Evolutionary conservation across 2,888 invertebrate species (phyloP), one percentile per base, ranked within the genome.

Genomic region (Meiosimyza decipiens): DNA sequence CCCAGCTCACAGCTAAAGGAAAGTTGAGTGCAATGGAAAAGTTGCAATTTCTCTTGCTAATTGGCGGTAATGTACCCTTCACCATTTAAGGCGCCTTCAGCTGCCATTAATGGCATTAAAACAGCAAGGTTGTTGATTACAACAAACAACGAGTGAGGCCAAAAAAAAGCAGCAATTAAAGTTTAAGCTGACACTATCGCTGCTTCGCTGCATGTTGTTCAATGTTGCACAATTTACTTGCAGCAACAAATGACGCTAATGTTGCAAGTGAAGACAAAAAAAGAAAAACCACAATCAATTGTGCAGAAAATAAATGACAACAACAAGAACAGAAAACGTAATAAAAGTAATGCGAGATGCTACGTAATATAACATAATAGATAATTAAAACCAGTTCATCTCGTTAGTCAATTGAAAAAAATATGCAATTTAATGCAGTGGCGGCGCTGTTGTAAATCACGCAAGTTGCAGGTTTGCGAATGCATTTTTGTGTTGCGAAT

Each of bases 311-410:
- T 40, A 40, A 40, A 40, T 40, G 5, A 7, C 40, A 40, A 9
- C 40, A 40, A 40, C 40, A 40, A 9, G 2, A n/a, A 40, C 4
- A 40, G n/a, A 40, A 9, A 40, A 40, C 40, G 9, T 40, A 40
- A 40, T 7, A 9, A 9, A 40, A 40, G 40, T 9, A 40, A 40
- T 40, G 9, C 40, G 40, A 6, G 40, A 40, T 40, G 40, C 40
- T 40, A 40, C 40, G 40, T 40, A 40, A 40, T 40, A n/a, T 28
- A 62, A 62, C 60, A 62, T 22, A 18, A 28, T 13, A 51, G 64
- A 64, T 64, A 64, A 64, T 64, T 64, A 64, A 64, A 64, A 64
- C 64, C 64, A 64, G 64, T 64, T 51, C 64, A 64, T 50, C 50
- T 64, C 28, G 64, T 51, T 64, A 18, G 64, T 22, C 40, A n/a